A percentile compares a stretch with the other conserved stretches of the same genome.
These are phyloP conservation scores for Xyrichtys novacula DNA, from an alignment of 2,797 vertebrate species.

Conservation along the genomic window DNA sequence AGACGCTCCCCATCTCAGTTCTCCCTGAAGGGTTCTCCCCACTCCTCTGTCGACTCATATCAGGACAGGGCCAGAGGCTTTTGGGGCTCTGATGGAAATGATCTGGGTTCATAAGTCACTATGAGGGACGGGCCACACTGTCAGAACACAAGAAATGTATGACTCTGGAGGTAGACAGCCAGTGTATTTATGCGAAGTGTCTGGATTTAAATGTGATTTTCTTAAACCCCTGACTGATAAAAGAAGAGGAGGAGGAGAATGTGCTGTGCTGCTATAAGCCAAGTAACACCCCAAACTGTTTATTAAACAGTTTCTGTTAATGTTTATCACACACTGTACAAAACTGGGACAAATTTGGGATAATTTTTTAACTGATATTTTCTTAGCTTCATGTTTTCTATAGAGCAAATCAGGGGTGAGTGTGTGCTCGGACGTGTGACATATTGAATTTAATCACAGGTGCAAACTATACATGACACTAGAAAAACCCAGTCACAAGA, in stretches of 20 bases:
- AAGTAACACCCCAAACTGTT: not conserved
- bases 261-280: not conserved
- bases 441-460: not conserved
- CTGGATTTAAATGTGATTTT: not conserved
- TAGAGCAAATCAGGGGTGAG: too few relatives aligned
- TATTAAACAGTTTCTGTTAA: too few relatives aligned
- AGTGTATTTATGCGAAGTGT: slow-evolving; percentile 41
- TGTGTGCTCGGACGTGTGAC: slow-evolving; percentile 9
- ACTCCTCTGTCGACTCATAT: slow-evolving; percentile 73
- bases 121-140: slow-evolving; percentile 71
- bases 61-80: slow-evolving; percentile 53
- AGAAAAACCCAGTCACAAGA: slow-evolving; percentile 11
- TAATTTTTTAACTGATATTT: too few relatives aligned
- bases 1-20: slow-evolving; percentile 64
- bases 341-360: too few relatives aligned
- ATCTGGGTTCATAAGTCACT: slow-evolving; percentile 69
- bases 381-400: too few relatives aligned
- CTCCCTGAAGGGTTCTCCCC: slow-evolving; percentile 73
- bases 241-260: not conserved
- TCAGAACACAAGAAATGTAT: slow-evolving; percentile 71
- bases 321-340: too few relatives aligned
- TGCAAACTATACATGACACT: not conserved
- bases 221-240: slow-evolving; percentile 3
- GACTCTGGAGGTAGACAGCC: slow-evolving; percentile 55
- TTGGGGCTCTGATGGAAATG: slow-evolving; percentile 61